A percentile compares a stretch with the other conserved stretches of the same genome.
Conservation (phyloP, 2,888 invertebrate species). For the Melanchra persicariae region DNA sequence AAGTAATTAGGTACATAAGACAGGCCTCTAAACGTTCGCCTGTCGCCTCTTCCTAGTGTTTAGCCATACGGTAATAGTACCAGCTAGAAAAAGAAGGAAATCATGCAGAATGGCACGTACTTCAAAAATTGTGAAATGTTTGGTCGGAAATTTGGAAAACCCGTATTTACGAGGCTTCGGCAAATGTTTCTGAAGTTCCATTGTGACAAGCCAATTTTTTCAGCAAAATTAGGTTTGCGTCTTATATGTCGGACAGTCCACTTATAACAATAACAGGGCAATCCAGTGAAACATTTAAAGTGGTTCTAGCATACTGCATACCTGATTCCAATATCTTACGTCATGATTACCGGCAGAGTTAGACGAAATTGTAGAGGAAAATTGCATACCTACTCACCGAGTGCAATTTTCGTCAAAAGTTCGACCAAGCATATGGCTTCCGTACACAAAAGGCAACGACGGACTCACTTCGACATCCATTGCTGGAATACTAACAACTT, state of each 20-base stretch:
- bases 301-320: slow-evolving; percentile 1
- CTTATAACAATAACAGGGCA: slow-evolving; percentile 8
- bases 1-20: background rate
- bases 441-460: slow-evolving; percentile 35
- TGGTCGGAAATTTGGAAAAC: background rate
- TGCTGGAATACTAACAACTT: slow-evolving; percentile 51
- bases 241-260: background rate
- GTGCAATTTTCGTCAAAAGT: slow-evolving; percentile 56
- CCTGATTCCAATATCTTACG: slow-evolving; percentile 22
- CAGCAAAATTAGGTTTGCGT: background rate
- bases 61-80: background rate
- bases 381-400: slow-evolving; percentile 50
- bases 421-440: slow-evolving; percentile 32
- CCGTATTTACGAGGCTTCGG: background rate
- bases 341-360: slow-evolving; percentile 41
- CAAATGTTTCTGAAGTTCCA: background rate
- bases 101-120: background rate
- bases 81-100: background rate
- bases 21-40: background rate
- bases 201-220: background rate
- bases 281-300: slow-evolving; percentile 20
- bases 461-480: slow-evolving; percentile 28
- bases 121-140: background rate
- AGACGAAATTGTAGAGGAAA: slow-evolving; percentile 37
- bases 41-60: background rate